Evolutionary conservation across 2,888 invertebrate species (phyloP).

Genomic region (Sphecodes monilicornis): DNA sequence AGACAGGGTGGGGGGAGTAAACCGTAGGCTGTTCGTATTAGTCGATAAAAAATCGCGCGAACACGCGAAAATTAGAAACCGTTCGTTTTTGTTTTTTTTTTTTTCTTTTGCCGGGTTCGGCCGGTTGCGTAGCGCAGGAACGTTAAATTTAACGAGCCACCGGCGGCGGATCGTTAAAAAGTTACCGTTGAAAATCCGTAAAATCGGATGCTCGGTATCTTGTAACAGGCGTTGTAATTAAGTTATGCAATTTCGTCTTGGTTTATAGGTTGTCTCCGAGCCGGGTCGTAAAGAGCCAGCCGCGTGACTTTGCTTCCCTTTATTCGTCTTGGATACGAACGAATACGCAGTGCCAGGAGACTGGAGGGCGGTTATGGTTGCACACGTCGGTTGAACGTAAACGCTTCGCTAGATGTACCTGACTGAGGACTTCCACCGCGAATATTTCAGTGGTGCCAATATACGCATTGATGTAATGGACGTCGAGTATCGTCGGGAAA

Average conservation of each 20-base stretch:
- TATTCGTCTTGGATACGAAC: background rate
- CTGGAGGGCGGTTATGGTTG: background rate
- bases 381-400: background rate
- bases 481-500: background rate
- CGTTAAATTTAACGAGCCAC: conserved; percentile 46
- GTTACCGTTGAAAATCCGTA: conserved; percentile 42
- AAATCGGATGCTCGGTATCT: conserved; percentile 44
- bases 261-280: conserved; percentile 29
- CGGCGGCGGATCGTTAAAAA: conserved; percentile 42
- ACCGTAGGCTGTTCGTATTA: background rate
- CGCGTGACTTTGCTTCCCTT: conserved; percentile 17
- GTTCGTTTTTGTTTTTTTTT: background rate
- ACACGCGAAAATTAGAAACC: conserved; percentile 46
- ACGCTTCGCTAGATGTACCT: background rate
- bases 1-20: background rate
- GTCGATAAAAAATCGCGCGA: conserved; percentile 39
- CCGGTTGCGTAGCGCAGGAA: background rate
- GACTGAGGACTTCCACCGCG: background rate
- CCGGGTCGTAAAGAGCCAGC: background rate
- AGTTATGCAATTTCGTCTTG: conserved; percentile 34
- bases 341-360: background rate
- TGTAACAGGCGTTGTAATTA: conserved; percentile 40
- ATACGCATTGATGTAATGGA: background rate
- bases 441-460: background rate
- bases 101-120: background rate